Percentiles rank a stretch among this genome's conserved stretches.
Conservation (phyloP, 2,797 vertebrate genomes). For the Macropodus opercularis region DNA sequence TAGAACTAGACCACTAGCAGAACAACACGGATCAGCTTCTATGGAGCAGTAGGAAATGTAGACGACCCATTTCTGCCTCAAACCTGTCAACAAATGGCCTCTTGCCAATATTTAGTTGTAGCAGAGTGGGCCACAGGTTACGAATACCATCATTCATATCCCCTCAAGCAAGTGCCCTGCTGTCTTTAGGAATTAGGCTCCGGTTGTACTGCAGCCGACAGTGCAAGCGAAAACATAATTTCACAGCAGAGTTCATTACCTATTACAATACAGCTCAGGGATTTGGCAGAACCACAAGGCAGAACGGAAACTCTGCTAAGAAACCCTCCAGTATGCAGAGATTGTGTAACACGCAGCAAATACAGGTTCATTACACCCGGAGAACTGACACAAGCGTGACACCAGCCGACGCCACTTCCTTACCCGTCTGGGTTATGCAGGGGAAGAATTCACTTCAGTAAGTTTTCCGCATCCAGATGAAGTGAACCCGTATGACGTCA, state of each 20-base stretch:
- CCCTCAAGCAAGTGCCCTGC: neutral
- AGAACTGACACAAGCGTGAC: too few relatives aligned
- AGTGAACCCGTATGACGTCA: too few relatives aligned
- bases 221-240: conserved; percentile 1
- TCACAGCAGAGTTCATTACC: conserved; percentile 12
- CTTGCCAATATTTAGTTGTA: neutral
- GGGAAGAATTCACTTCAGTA: too few relatives aligned
- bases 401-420: too few relatives aligned
- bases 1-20: too few relatives aligned
- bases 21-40: too few relatives aligned
- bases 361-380: neutral
- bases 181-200: neutral
- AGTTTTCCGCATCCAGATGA: too few relatives aligned
- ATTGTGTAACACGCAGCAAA: neutral
- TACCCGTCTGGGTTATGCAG: too few relatives aligned
- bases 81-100: neutral
- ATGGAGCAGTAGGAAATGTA: too few relatives aligned
- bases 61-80: neutral
- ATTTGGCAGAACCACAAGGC: neutral
- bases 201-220: neutral
- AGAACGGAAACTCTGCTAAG: neutral
- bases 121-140: neutral
- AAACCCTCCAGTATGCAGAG: conserved; percentile 1
- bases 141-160: neutral
- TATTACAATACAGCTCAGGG: neutral